Conservation (phyloP, 2,888 invertebrate species). For the Embidobia sp. region DNA sequence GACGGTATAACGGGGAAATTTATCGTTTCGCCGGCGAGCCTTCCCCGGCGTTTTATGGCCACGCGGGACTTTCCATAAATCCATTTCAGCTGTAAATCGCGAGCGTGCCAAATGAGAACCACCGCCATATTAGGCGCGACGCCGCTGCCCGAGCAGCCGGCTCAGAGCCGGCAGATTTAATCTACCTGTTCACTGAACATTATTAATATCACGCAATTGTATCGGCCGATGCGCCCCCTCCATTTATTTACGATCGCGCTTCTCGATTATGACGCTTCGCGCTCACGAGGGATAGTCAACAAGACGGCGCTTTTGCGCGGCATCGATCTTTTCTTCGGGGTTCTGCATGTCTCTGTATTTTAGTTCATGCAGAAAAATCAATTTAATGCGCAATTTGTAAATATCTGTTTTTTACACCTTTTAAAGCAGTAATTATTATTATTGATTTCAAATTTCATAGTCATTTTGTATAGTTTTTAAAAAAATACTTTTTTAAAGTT, state of each 20-base stretch:
- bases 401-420: no score
- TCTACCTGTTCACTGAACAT: slow-evolving; percentile 64
- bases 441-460: no score
- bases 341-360: no score
- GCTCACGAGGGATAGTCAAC: no score
- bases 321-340: no score
- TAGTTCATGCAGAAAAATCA: no score
- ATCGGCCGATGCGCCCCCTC: slow-evolving; percentile 15
- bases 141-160: slow-evolving; percentile 29
- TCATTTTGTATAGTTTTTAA: no score
- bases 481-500: no score
- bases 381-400: no score
- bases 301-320: no score
- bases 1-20: slow-evolving; percentile 74
- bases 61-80: slow-evolving; percentile 74
- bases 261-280: slow-evolving; percentile 25
- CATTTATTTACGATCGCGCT: slow-evolving; percentile 33
- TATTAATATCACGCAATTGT: slow-evolving; percentile 55
- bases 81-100: slow-evolving; percentile 77
- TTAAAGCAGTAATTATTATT: no score
- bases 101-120: slow-evolving; percentile 73
- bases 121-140: slow-evolving; percentile 71
- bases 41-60: slow-evolving; percentile 66
- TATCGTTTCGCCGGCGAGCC: slow-evolving; percentile 75
- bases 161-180: slow-evolving; percentile 59